Base-by-base conservation (phyloP, 92 coral and sea anemone genomes). In the Parazoanthus atlanticus region DNA sequence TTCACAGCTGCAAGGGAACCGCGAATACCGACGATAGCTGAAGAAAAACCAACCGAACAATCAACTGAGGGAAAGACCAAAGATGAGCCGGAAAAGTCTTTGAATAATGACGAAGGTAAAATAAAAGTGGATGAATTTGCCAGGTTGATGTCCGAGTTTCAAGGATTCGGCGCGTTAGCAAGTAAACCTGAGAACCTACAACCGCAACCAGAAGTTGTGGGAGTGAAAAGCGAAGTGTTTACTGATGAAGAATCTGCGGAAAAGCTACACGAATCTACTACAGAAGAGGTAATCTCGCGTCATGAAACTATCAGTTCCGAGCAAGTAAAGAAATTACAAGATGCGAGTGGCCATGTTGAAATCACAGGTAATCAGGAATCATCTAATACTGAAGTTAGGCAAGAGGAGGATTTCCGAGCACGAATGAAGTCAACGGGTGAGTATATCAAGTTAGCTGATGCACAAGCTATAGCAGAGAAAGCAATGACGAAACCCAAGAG, bases 101-200 rank as follows among this genome's bases (percentile, higher is more conserved):
- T 28, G 40, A 29, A 6, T 28, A 41, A 6, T 25, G 93, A 80
- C n/a, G 77, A 92, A 76, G 79, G 89, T 26, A 86, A 88, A 32
- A 85, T 92, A 36, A 88, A 80, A 78, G 91, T 89, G 36, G 94
- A 92, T 66, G 99, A 97, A 89, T 97, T 97, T 72, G 99, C 96
- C 25, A 89, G 91, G 78, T 93, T 97, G 93, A 89, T 97, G 95
- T 90, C 93, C 65, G 95, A 91, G 17, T 97, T 97, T 49, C 92
- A 92, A 73, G 99, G 99, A 30, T 97, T 97, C 86, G 92, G 93
- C 23, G 69, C 61, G 16, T 87, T 86, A 31, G 65, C 19, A 2
- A 56, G 88, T 25, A 82, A 94, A 21, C 80, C 81, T 23, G 66
- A 66, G 76, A 33, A 70, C 32, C 66, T 93, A 23, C 94, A 91